A percentile compares a stretch with the other conserved stretches of the same genome.
Evolutionary conservation across 2,797 vertebrate genomes (phyloP).

Genomic region (Scleropages formosus): DNA sequence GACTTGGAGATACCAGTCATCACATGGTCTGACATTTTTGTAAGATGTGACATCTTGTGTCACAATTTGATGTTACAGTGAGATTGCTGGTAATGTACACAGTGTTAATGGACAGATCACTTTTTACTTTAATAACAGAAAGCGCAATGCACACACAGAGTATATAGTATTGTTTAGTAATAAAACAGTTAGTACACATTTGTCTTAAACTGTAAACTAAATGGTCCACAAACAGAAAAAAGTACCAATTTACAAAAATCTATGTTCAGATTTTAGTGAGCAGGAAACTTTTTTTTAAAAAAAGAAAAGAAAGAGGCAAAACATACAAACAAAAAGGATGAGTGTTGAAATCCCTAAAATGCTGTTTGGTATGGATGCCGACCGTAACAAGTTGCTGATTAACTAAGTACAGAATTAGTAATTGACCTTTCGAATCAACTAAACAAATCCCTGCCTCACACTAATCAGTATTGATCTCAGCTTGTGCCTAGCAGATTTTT

Average conservation of each 20-base stretch:
- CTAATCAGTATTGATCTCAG: slow-evolving; percentile 78
- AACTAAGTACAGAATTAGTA: slow-evolving; percentile 83
- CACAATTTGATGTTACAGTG: no score
- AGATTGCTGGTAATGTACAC: not conserved
- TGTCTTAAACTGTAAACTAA: no score
- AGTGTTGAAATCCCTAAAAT: slow-evolving; percentile 62
- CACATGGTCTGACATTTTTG: no score
- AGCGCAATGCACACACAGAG: no score
- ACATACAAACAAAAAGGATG: slow-evolving; percentile 32
- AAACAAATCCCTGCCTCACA: slow-evolving; percentile 76
- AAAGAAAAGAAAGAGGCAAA: not conserved
- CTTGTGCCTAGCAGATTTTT: slow-evolving; percentile 54
- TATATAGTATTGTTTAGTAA: no score
- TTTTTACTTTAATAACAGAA: not conserved
- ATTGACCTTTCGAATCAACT: slow-evolving; percentile 85
- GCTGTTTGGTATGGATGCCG: slow-evolving; percentile 72
- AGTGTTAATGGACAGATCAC: not conserved
- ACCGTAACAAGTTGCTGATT: slow-evolving; percentile 75
- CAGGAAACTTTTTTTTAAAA: no score
- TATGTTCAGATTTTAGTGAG: no score
- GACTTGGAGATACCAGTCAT: no score
- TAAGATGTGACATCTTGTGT: no score
- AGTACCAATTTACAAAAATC: no score
- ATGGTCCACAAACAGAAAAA: no score
- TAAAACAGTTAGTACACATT: no score